Evolutionary conservation across 2,797 vertebrate species (phyloP), one percentile per base, ranked within the genome.

Genomic region (Sebastes hopkinsi): DNA sequence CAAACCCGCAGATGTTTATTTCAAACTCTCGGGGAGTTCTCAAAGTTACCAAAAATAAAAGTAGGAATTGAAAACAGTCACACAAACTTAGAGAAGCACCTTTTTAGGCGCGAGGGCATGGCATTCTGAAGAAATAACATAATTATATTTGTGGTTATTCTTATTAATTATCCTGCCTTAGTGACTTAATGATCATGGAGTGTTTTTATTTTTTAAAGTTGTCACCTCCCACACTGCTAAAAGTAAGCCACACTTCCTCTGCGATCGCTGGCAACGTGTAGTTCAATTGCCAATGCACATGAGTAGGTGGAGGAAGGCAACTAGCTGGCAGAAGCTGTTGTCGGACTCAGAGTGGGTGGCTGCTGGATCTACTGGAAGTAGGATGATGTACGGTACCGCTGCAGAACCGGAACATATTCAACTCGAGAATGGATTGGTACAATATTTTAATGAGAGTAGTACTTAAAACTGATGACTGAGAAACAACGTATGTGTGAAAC

Each of bases 151-250:
- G 5, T 50, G 1, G 55, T 77, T 60, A 34, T 76, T 73, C 55
- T 34, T 50, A 65, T 75, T 38, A 52, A 62, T 72, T 68, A 52
- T 79, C n/a, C 55, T 27, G 20, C 20, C 55, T 67, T 60, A 52
- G 58, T 77, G 27, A 79, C 36, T 80, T 77, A 77, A 77, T 78
- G 22, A 80, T 87, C 56, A 72, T 64, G 23, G 11, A 68, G 10
- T 59, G 71, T 46, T 72, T 42, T 83, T 64, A 60, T 79, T 82
- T 67, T 81, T 79, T 84, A 22, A 83, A 88, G 70, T 82, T 89
- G 76, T 86, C 88, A 89, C 92, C 84, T 89, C 91, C 93, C 74
- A 94, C 90, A 82, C 86, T 79, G 38, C 65, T 82, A 74, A 90
- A 89, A 88, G 80, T 76, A 87, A 86, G 73, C 61, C 80, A 78